Percentiles rank a stretch among this genome's conserved stretches.
These are phyloP conservation scores for Myzus persicae DNA, from an alignment of 1,140 invertebrate species.

Conservation along the genomic window DNA sequence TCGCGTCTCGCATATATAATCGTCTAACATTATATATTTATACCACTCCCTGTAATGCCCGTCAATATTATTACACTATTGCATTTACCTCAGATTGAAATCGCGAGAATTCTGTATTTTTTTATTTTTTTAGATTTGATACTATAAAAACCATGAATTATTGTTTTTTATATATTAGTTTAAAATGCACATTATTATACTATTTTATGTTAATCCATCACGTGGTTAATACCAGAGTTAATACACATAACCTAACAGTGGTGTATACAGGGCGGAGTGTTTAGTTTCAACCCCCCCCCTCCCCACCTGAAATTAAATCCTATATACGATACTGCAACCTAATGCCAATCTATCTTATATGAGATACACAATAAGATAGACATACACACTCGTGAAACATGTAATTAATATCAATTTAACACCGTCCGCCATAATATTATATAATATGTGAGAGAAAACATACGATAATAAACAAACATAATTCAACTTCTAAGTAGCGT, in stretches of 20 bases:
- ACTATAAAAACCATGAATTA: background rate
- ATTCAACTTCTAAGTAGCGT: background rate
- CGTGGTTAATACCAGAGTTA: background rate
- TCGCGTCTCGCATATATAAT: background rate
- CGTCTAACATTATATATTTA: background rate
- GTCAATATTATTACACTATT: background rate
- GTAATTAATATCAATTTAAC: background rate
- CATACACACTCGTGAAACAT: background rate
- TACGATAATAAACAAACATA: too few relatives aligned
- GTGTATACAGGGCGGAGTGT: too few relatives aligned
- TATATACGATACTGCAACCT: too few relatives aligned
- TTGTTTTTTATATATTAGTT: background rate
- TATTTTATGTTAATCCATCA: background rate
- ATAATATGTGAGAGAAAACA: background rate
- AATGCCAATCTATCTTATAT: too few relatives aligned
- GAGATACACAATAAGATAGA: too few relatives aligned
- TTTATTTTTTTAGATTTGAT: background rate
- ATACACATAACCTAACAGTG: background rate
- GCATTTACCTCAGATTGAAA: background rate
- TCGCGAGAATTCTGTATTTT: background rate
- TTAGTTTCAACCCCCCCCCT: too few relatives aligned
- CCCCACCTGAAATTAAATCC: too few relatives aligned
- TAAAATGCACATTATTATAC: background rate
- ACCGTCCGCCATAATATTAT: background rate
- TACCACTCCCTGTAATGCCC: background rate